Percentiles rank a stretch among this genome's conserved stretches.
phyloP scores from a whole-genome alignment of 1,140 invertebrate species.

The Drosophila santomea region DNA sequence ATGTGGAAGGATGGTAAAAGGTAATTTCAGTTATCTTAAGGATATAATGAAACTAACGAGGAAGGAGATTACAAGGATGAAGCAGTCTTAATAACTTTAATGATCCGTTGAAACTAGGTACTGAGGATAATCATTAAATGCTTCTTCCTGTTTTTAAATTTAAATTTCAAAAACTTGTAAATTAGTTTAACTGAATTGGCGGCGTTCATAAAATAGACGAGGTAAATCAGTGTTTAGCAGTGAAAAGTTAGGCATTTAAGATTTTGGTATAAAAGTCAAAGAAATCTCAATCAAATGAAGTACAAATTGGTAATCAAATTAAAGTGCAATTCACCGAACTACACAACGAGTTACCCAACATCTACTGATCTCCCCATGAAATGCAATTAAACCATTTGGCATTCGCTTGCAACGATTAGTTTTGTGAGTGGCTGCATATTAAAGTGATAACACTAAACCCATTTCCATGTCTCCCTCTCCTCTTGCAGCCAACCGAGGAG shows the following conservation, averaged over 20 bases:
- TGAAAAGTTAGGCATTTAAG: not conserved
- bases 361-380: not conserved
- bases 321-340: not conserved
- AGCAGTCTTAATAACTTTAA: not conserved
- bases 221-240: not conserved
- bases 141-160: too few relatives aligned
- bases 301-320: not conserved
- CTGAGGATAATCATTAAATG: too few relatives aligned
- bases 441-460: slow-evolving; percentile 18
- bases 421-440: slow-evolving; percentile 1
- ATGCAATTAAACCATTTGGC: slow-evolving; percentile 8
- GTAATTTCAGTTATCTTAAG: slow-evolving; percentile 55
- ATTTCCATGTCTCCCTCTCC: slow-evolving; percentile 10
- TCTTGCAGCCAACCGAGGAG: slow-evolving; percentile 41
- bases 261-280: not conserved
- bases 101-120: too few relatives aligned
- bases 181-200: too few relatives aligned
- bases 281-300: not conserved
- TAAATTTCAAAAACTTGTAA: too few relatives aligned
- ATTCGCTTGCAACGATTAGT: slow-evolving; percentile 13
- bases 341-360: not conserved
- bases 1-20: slow-evolving; percentile 8
- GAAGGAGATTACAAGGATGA: not conserved
- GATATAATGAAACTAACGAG: slow-evolving; percentile 41
- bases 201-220: too few relatives aligned